Percentiles rank a stretch among this genome's conserved stretches.
These are phyloP conservation scores for Buceros bicornis DNA, from an alignment of 2,797 vertebrate species.

Conservation along the genomic window DNA sequence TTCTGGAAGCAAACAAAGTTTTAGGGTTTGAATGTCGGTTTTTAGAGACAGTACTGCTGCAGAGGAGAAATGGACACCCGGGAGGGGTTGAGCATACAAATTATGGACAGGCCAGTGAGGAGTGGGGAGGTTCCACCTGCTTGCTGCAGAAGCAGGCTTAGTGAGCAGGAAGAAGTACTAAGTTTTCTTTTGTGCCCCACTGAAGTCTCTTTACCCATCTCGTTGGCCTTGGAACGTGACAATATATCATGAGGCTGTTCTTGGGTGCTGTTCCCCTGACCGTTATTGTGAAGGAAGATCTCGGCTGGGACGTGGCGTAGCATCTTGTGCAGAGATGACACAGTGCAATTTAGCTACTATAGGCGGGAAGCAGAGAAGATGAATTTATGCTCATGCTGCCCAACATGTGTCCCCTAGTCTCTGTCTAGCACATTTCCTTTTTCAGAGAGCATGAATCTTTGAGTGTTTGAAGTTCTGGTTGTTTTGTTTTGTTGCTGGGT, in stretches of 20 bases:
- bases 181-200: not conserved
- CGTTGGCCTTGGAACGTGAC: not conserved
- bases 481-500: slow-evolving; percentile 80
- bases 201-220: not conserved
- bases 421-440: not conserved
- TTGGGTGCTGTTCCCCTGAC: not conserved
- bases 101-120: not conserved
- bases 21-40: not conserved
- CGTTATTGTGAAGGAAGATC: not conserved
- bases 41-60: not conserved
- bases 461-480: slow-evolving; percentile 34
- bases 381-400: not conserved
- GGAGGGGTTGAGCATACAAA: not conserved
- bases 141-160: not conserved
- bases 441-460: not conserved
- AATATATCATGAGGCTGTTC: not conserved
- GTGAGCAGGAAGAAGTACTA: not conserved
- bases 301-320: not conserved
- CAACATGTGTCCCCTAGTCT: not conserved
- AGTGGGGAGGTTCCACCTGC: not conserved
- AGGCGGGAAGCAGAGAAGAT: not conserved
- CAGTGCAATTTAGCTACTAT: not conserved
- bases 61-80: not conserved
- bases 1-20: not conserved
- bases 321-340: not conserved